Evolutionary conservation across 2,113 vertebrate species (phyloP).

Genomic region (Zeus faber): DNA sequence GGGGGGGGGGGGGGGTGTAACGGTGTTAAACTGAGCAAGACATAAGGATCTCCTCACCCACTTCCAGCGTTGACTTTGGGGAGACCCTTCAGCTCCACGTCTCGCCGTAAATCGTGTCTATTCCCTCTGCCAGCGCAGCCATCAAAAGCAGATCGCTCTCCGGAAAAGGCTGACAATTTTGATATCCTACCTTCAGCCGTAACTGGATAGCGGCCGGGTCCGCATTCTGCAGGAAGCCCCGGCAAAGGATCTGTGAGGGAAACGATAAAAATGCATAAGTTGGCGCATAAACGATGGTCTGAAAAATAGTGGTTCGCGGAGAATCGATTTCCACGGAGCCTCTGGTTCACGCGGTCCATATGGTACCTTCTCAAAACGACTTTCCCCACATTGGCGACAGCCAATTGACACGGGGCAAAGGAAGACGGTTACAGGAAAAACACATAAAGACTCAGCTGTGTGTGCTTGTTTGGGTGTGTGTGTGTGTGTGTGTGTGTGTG

Average conservation of each 20-base stretch:
- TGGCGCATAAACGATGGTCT: slow-evolving; percentile 56
- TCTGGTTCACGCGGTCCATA: slow-evolving; percentile 30
- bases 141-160: slow-evolving; percentile 24
- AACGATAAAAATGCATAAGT: slow-evolving; percentile 65
- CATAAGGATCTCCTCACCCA: slow-evolving; percentile 7
- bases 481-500: slow-evolving; percentile 14
- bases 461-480: slow-evolving; percentile 12
- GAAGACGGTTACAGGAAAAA: slow-evolving; percentile 2
- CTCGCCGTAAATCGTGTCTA: slow-evolving; percentile 3
- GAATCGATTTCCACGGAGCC: slow-evolving; percentile 51
- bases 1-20: background rate
- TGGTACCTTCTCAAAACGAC: slow-evolving; percentile 35
- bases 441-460: background rate
- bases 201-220: too few relatives aligned
- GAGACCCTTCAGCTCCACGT: too few relatives aligned
- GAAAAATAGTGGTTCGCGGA: slow-evolving; percentile 45
- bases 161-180: slow-evolving; percentile 9
- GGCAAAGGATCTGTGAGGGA: slow-evolving; percentile 38
- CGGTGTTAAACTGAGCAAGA: slow-evolving; percentile 26
- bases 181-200: too few relatives aligned
- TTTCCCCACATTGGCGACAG: slow-evolving; percentile 29
- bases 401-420: slow-evolving; percentile 34
- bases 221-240: too few relatives aligned
- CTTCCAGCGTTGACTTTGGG: too few relatives aligned
- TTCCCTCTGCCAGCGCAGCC: slow-evolving; percentile 30